These are phyloP conservation scores for Austrofundulus limnaeus DNA, from an alignment of 2,113 vertebrate species.

Conservation along the genomic window DNA sequence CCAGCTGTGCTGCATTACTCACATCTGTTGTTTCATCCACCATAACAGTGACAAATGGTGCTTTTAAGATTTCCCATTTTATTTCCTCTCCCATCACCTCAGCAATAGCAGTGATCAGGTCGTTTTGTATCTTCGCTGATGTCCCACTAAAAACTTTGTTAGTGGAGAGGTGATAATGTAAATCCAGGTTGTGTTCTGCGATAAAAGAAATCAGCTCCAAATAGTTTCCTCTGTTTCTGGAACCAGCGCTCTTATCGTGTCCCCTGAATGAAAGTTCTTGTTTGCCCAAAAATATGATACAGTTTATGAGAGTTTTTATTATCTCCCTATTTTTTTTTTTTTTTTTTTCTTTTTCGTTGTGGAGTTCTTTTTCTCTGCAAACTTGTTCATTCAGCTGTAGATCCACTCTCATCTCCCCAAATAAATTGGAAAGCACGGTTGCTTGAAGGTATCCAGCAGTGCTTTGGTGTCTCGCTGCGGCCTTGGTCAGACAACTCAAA, in stretches of 20 bases:
- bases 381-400: not conserved
- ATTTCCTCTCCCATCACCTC: not conserved
- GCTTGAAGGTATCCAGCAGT: not conserved
- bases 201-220: not conserved
- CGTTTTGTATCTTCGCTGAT: not conserved
- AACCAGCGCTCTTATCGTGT: not conserved
- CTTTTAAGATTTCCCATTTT: too few relatives aligned
- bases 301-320: not conserved
- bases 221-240: not conserved
- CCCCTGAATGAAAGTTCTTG: conserved; percentile 2
- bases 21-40: too few relatives aligned
- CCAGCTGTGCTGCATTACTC: too few relatives aligned
- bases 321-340: not conserved
- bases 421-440: not conserved
- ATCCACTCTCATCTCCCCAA: not conserved
- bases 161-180: not conserved
- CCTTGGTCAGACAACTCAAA: not conserved
- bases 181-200: not conserved
- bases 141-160: conserved; percentile 1
- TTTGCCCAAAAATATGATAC: conserved; percentile 3
- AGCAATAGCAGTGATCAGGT: not conserved
- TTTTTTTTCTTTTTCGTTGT: conserved; percentile 3
- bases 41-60: too few relatives aligned
- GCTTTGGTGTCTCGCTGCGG: not conserved
- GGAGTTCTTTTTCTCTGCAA: not conserved